Percentiles rank a stretch among this genome's conserved stretches.
Conservation (phyloP, 2,113 vertebrate genomes). For the Barbus barbus region DNA sequence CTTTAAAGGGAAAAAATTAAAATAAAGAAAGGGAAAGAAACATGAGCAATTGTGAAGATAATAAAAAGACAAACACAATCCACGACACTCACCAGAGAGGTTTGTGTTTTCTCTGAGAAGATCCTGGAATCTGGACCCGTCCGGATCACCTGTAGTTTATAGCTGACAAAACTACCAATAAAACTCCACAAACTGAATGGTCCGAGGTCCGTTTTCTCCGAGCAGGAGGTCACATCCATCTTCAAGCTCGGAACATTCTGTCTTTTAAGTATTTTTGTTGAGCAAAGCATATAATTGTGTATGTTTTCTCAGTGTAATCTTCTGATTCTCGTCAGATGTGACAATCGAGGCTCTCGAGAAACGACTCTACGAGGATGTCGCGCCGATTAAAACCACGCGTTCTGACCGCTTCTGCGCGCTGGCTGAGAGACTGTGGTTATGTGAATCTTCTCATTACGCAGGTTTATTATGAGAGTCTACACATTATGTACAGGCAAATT, state of each 20-base stretch:
- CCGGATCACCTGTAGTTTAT: constrained; percentile 54
- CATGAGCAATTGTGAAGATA: background rate
- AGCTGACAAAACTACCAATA: constrained; percentile 49
- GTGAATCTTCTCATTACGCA: background rate
- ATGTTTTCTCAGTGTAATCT: background rate
- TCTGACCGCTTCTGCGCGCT: too few relatives aligned
- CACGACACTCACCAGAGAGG: constrained; percentile 18
- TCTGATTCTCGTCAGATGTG: background rate
- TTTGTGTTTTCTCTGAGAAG: background rate
- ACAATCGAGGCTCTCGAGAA: background rate
- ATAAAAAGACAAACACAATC: too few relatives aligned
- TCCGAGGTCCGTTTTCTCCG: constrained; percentile 51
- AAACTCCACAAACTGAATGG: constrained; percentile 48
- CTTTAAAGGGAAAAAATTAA: too few relatives aligned
- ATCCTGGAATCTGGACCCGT: constrained; percentile 30
- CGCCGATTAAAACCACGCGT: too few relatives aligned
- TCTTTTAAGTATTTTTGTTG: constrained; percentile 41
- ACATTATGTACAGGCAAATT: background rate
- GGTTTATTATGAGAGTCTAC: background rate
- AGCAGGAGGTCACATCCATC: constrained; percentile 66
- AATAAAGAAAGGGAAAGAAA: too few relatives aligned
- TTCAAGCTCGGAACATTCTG: constrained; percentile 71
- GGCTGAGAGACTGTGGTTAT: background rate
- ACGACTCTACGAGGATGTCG: too few relatives aligned
- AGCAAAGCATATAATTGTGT: background rate